These are phyloP conservation scores for Bombycilla garrulus DNA, from an alignment of 2,113 vertebrate genomes.

Conservation along the genomic window DNA sequence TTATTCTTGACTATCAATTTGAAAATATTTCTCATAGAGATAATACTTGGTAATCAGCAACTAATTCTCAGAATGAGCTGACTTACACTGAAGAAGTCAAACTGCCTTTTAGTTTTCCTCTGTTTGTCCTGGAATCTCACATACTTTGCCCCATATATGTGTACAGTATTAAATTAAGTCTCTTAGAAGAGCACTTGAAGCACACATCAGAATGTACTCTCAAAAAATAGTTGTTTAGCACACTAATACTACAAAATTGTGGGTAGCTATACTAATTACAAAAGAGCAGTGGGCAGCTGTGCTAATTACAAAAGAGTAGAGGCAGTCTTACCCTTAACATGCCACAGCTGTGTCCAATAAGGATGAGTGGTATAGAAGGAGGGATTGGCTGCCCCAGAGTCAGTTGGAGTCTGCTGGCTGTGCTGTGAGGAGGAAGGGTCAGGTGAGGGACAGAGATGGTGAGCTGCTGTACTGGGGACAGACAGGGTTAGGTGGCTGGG, in stretches of 20 bases:
- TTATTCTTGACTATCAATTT: background rate
- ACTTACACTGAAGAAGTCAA: background rate
- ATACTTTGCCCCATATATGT: background rate
- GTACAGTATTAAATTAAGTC: background rate
- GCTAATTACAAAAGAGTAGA: too few species aligned
- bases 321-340: too few species aligned
- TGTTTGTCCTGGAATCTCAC: background rate
- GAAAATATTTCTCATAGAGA: background rate
- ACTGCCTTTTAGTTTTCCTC: background rate
- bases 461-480: too few species aligned
- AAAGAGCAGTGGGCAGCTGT: too few species aligned
- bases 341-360: too few species aligned
- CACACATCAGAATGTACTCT: background rate
- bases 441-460: too few species aligned
- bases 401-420: too few species aligned
- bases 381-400: too few species aligned
- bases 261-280: too few species aligned
- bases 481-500: too few species aligned
- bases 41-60: background rate
- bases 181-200: background rate
- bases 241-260: background rate
- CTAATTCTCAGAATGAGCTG: background rate
- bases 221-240: background rate
- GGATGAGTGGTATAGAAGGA: too few species aligned
- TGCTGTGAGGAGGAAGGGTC: too few species aligned